phyloP scores from a whole-genome alignment of 2,797 vertebrate species.

The Onychomys torridus region DNA sequence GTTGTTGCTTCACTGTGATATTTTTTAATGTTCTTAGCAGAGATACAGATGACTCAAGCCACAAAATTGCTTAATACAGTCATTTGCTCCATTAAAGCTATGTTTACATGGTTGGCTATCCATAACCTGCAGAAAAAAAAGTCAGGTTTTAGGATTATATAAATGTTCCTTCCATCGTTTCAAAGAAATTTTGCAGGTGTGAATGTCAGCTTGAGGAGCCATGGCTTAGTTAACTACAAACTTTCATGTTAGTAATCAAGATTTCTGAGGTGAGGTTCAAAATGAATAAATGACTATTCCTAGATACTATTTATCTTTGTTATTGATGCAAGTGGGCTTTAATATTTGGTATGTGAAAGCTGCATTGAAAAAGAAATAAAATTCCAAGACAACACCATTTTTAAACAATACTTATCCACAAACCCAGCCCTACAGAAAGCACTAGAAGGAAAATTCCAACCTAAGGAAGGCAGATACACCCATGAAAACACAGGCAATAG shows the following conservation, averaged over 20 bases:
- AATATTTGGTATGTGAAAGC: not conserved
- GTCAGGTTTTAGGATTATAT: not conserved
- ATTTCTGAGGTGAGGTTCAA: conserved; percentile 37
- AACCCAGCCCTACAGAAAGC: no score
- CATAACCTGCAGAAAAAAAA: not conserved
- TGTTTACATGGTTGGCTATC: not conserved
- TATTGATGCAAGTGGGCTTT: not conserved
- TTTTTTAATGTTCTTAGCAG: conserved; percentile 52
- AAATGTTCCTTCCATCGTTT: not conserved
- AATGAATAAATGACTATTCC: not conserved
- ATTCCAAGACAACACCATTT: no score
- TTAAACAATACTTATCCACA: no score
- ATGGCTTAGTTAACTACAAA: not conserved
- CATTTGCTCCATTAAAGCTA: not conserved
- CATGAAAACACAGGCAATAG: no score
- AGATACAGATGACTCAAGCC: not conserved
- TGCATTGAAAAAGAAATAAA: not conserved
- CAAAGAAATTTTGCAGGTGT: not conserved
- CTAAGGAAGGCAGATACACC: no score
- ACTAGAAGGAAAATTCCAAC: no score
- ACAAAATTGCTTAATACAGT: not conserved
- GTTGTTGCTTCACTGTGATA: conserved; percentile 27
- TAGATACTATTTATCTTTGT: not conserved
- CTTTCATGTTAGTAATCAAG: not conserved
- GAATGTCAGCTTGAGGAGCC: not conserved